Percentiles rank a stretch among this genome's conserved stretches.
phyloP scores from a whole-genome alignment of 23 tunicate genomes.

The Phallusia fumigata region DNA sequence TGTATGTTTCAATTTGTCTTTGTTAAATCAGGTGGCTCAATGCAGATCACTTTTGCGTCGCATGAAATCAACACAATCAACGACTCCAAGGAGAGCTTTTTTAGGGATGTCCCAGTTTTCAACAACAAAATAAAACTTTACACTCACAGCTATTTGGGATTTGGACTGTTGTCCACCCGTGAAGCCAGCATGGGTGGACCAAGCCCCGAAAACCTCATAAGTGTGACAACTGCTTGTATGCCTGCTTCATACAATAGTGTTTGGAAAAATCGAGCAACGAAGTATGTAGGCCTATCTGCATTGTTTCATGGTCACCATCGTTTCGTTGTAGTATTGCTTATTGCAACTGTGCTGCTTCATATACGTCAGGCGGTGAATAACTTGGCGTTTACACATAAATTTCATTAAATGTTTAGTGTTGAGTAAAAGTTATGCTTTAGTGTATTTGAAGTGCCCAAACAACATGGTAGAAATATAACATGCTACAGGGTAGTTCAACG shows the following conservation, averaged over 20 bases:
- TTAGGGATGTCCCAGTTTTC: slow-evolving; percentile 39
- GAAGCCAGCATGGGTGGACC: slow-evolving; percentile 49
- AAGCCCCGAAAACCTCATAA: background rate
- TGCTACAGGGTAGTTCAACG: no score
- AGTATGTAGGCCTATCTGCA: slow-evolving; percentile 31
- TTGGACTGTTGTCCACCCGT: slow-evolving; percentile 72
- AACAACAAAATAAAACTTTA: slow-evolving; percentile 37
- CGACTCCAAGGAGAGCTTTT: slow-evolving; percentile 21
- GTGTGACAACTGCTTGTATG: slow-evolving; percentile 46
- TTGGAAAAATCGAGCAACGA: slow-evolving; percentile 52
- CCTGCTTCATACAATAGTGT: slow-evolving; percentile 28
- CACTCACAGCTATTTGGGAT: slow-evolving; percentile 71
- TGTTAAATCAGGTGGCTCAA: slow-evolving; percentile 83
- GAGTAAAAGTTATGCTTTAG: no score
- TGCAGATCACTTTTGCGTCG: slow-evolving; percentile 78
- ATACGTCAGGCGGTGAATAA: no score
- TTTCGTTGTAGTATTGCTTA: no score
- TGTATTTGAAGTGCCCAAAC: no score
- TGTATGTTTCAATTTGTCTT: background rate
- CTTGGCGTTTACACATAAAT: no score
- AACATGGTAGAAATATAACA: no score
- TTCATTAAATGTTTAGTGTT: no score
- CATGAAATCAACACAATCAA: slow-evolving; percentile 28
- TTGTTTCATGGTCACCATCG: no score
- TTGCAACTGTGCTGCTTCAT: no score